Conservation (phyloP, 2,113 vertebrate genomes). For the Chaetodon trifascialis region DNA sequence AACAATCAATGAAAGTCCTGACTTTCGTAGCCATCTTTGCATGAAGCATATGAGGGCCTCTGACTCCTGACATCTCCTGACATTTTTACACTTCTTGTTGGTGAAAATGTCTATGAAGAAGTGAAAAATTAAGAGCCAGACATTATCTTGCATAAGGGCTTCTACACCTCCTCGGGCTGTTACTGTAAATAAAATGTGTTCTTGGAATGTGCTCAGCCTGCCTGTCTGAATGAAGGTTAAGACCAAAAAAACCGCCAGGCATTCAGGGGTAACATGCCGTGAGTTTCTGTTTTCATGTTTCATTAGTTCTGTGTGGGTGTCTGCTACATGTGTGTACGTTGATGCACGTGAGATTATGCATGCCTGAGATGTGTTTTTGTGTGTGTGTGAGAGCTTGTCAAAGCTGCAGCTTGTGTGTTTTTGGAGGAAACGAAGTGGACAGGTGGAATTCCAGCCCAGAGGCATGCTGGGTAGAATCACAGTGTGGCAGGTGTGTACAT, state of each 20-base stretch:
- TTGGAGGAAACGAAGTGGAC: slow-evolving; percentile 46
- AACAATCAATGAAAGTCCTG: background rate
- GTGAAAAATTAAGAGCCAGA: background rate
- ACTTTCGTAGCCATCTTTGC: background rate
- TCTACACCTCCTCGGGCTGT: slow-evolving; percentile 31
- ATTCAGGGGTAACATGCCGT: slow-evolving; percentile 27
- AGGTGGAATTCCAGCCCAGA: slow-evolving; percentile 58
- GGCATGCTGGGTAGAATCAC: slow-evolving; percentile 46
- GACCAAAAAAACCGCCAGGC: slow-evolving; percentile 17
- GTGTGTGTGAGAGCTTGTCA: slow-evolving; percentile 26
- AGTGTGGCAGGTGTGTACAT: slow-evolving; percentile 47
- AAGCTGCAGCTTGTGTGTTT: slow-evolving; percentile 43
- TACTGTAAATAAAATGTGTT: slow-evolving; percentile 40
- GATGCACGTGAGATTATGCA: slow-evolving; percentile 29
- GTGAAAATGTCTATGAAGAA: slow-evolving; percentile 5
- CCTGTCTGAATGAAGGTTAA: slow-evolving; percentile 58
- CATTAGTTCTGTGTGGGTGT: slow-evolving; percentile 30
- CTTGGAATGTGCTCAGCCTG: slow-evolving; percentile 37
- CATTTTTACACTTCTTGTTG: slow-evolving; percentile 16
- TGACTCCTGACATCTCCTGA: background rate
- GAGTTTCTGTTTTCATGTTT: slow-evolving; percentile 61
- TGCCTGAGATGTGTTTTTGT: background rate
- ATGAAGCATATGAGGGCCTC: background rate
- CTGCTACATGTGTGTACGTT: background rate
- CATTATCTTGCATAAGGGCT: slow-evolving; percentile 33